Base-by-base conservation (phyloP, 1,140 invertebrate genomes). In the Philotrypesis tridentata region DNA sequence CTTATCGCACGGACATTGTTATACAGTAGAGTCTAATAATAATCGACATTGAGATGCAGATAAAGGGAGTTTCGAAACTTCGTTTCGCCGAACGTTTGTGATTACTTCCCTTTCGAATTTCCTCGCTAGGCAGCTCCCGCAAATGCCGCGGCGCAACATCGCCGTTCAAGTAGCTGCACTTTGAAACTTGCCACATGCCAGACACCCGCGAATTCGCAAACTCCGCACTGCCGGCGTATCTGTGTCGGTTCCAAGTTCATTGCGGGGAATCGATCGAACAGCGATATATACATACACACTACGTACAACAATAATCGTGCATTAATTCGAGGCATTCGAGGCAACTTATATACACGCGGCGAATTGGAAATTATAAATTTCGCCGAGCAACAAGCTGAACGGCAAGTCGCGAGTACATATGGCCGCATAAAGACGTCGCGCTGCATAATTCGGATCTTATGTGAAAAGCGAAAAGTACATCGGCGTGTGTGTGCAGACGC, bases 81-180 rank as follows among this genome's bases (percentile, higher is more conserved):
- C 12, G 70, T 60, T 48, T 55, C 43, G 43, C 12, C 25, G 33
- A 80, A 80, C 70, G 60, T 80, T 73, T 73, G 78, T 61, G 71
- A 80, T 80, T 74, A 80, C 79, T 80, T 80, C 79, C 61, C 79
- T 80, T 74, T 80, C 79, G 61, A 75, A 80, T 80, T 74, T 74
- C 68, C 61, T 55, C 70, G 12, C 48, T n/a, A 27, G 61, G 61
- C 9, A 65, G 61, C 25, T 25, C 61, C n/a, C n/a, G n/a, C 23
- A 65, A 65, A 65, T 65, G 61, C 61, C 61, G 25, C 61, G 27
- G 61, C 27, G 61, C 61, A 65, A n/a, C 67, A 11, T 31, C 67
- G 48, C 31, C 29, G 17, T 37, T 33, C 67, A 70, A 70, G 29
- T 73, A 65, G 68, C 31, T 33, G 70, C 21, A 73, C 79, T 74